A percentile compares a stretch with the other conserved stretches of the same genome.
Evolutionary conservation across 2,797 vertebrate species (phyloP).

Genomic region (Hapalemur alaotrensis): DNA sequence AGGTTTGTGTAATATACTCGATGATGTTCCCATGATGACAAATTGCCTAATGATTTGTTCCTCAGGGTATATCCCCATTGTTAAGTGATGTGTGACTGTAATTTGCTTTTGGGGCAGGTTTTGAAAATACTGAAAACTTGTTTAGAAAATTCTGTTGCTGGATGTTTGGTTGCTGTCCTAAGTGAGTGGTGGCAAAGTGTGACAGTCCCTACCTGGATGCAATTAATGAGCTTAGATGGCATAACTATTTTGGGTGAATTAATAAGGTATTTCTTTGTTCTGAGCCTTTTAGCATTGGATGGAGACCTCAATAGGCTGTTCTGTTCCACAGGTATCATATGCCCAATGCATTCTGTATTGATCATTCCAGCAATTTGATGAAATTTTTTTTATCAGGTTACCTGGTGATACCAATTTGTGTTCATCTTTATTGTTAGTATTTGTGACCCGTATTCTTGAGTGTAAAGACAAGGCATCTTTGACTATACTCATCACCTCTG

Average conservation of each 20-base stretch:
- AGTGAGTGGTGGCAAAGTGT: background rate
- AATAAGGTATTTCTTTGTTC: background rate
- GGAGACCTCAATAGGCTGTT: background rate
- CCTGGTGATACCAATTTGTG: background rate
- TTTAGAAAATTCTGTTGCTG: background rate
- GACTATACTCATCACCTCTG: background rate
- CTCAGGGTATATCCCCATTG: background rate
- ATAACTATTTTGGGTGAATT: background rate
- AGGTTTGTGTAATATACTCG: background rate
- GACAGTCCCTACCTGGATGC: background rate
- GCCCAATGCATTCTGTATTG: background rate
- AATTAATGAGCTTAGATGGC: background rate
- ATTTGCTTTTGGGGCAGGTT: background rate
- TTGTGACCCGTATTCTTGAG: background rate
- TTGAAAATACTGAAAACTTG: background rate
- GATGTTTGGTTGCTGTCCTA: background rate
- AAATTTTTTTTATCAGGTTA: background rate
- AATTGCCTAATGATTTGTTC: background rate
- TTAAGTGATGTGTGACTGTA: background rate
- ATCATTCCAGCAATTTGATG: background rate
- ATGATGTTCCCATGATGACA: background rate
- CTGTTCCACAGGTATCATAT: background rate
- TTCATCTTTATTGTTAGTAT: background rate
- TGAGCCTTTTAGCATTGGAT: background rate
- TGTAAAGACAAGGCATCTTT: background rate